phyloP scores from a whole-genome alignment of 92 coral and sea anemone species.

The Metridium senile region DNA sequence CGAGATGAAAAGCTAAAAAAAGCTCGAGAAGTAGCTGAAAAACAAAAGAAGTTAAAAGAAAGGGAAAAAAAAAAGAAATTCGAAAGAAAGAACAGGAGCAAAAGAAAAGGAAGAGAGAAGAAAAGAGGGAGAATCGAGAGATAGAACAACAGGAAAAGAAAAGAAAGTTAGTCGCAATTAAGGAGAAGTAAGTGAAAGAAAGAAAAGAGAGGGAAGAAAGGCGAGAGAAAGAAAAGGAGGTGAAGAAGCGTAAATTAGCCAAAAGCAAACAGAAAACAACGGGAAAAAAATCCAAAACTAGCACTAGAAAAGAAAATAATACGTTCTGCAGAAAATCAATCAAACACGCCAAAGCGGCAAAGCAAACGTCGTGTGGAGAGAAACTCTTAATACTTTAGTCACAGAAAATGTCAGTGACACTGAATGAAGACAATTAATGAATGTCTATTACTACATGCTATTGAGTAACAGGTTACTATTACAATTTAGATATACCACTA shows the following conservation, averaged over 20 bases:
- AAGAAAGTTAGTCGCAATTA: constrained; percentile 20
- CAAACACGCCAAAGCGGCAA: too few relatives aligned
- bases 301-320: too few relatives aligned
- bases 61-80: constrained; percentile 32
- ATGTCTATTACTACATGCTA: too few relatives aligned
- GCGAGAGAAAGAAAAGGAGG: background rate
- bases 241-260: background rate
- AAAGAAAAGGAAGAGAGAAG: constrained; percentile 1
- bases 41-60: constrained; percentile 41
- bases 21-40: constrained; percentile 46
- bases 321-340: too few relatives aligned
- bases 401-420: background rate
- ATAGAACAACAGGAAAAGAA: constrained; percentile 28
- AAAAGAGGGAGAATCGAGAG: background rate
- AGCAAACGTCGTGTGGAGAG: too few relatives aligned
- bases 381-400: background rate
- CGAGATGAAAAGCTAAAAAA: constrained; percentile 46
- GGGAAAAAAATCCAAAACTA: too few relatives aligned
- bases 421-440: background rate
- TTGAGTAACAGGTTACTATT: too few relatives aligned
- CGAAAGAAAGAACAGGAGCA: constrained; percentile 21
- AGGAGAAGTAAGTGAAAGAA: background rate
- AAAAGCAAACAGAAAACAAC: background rate
- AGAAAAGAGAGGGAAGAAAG: background rate
- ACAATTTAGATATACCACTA: too few relatives aligned